Evolutionary conservation across 2,888 invertebrate genomes (phyloP).

Genomic region (Neoitamus cyanurus): DNA sequence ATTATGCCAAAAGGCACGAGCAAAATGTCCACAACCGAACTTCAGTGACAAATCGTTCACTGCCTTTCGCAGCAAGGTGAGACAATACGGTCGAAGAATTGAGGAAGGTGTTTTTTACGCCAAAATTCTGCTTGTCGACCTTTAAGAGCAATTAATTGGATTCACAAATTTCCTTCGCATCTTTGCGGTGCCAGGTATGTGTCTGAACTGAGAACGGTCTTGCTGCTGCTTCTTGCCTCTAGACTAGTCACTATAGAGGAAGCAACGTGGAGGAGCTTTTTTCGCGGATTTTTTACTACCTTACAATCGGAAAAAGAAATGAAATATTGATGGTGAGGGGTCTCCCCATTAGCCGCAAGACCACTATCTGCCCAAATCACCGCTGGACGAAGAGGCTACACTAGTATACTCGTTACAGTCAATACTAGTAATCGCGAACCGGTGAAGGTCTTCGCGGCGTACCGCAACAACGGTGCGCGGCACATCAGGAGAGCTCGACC

Average conservation of each 20-base stretch:
- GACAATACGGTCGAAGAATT: neutral
- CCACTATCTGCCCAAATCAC: neutral
- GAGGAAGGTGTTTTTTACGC: neutral
- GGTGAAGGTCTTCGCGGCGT: slow-evolving; percentile 28
- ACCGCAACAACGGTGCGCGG: neutral
- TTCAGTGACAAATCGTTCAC: neutral
- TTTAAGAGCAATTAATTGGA: neutral
- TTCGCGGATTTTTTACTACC: neutral
- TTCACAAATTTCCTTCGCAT: neutral
- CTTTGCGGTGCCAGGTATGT: no score
- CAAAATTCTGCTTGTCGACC: neutral
- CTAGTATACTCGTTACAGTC: no score
- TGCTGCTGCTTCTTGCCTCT: neutral
- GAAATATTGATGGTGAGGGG: neutral
- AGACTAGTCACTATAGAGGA: no score
- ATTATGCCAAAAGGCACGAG: neutral
- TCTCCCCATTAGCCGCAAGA: neutral
- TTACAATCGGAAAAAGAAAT: neutral
- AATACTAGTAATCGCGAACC: neutral
- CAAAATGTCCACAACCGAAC: neutral
- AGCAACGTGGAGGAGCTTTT: neutral
- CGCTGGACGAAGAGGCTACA: no score
- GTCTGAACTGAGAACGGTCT: no score
- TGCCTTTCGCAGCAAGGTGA: neutral
- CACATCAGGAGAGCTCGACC: slow-evolving; percentile 3